Evolutionary conservation across 2,797 vertebrate genomes (phyloP), one percentile per base, ranked within the genome.

Genomic region (Acipenser ruthenus): DNA sequence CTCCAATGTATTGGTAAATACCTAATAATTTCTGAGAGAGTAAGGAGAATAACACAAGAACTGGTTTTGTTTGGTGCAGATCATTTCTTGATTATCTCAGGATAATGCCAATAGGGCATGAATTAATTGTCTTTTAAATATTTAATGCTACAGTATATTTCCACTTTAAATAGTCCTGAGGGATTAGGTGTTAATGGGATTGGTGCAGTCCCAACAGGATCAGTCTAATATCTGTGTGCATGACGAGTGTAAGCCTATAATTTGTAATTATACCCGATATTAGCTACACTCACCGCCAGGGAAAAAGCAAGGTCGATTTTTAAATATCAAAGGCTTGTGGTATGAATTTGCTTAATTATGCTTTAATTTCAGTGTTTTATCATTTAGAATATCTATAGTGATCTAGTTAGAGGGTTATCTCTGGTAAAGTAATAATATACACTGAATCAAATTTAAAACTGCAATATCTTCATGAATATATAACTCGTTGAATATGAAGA

Each of bases 131-230:
- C n/a, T n/a, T 55, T 55, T 62, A 18, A 23, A 62, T 62, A 62
- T 23, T 62, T 62, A 62, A 62, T 62, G 18, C 60, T 23, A 47
- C 18, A 62, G 8, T 62, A 37, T 62, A 37, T 62, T 23, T 62
- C 9, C 8, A 13, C n/a, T 60, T 23, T 37, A 15, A 37, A 62
- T 10, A 23, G 60, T 10, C 60, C 11, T 10, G 7, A 9, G 60
- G 60, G 60, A 62, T 62, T 37, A 15, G 18, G 18, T 23, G 59
- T 9, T 8, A 62, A 62, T 62, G 37, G 18, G 60, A 62, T 37
- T 62, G 37, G 60, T 10, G 60, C 7, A 62, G 12, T 8, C 18
- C 18, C 60, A 23, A 62, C 6, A 10, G 15, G 11, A 8, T 23
- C 18, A 23, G 47, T 18, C 15, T 37, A 18, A 62, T 62, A 62